Percentiles rank a stretch among this genome's conserved stretches.
phyloP scores from a whole-genome alignment of 2,113 vertebrate genomes.

The Nothoprocta pentlandii region DNA sequence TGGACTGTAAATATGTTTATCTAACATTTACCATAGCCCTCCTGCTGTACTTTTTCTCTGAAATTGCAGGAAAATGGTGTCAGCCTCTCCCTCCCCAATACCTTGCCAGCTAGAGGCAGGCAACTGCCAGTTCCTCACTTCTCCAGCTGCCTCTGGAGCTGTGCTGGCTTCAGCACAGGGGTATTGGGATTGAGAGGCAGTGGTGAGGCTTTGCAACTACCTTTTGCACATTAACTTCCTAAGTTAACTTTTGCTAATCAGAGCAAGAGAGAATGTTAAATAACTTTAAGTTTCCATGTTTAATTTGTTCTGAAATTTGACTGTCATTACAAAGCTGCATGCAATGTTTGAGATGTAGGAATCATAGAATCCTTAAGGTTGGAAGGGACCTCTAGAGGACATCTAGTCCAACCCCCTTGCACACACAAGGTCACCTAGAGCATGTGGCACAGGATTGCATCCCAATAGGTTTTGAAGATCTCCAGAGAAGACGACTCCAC shows the following conservation, averaged over 20 bases:
- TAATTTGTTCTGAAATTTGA: not conserved
- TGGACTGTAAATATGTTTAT: not conserved
- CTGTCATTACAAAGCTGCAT: not conserved
- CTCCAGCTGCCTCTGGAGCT: slow-evolving; percentile 31
- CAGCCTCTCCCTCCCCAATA: not conserved
- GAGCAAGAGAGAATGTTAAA: not conserved
- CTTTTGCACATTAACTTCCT: not conserved
- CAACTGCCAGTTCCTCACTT: slow-evolving; percentile 20
- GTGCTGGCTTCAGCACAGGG: slow-evolving; percentile 1
- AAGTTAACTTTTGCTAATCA: not conserved
- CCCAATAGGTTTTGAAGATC: too few species aligned
- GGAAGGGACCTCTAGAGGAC: too few species aligned
- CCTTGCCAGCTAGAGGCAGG: slow-evolving; percentile 7
- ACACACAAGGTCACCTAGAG: too few species aligned
- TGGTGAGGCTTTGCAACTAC: not conserved
- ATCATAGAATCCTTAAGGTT: too few species aligned
- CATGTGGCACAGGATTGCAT: too few species aligned
- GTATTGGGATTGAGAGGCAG: not conserved
- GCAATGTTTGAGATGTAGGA: not conserved
- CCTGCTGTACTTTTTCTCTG: not conserved
- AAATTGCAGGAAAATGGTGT: not conserved
- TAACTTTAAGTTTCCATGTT: not conserved
- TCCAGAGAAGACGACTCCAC: too few species aligned
- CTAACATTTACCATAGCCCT: not conserved
- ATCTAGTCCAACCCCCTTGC: too few species aligned